phyloP scores from a whole-genome alignment of 2,113 vertebrate genomes.

The Eulemur macaco region DNA sequence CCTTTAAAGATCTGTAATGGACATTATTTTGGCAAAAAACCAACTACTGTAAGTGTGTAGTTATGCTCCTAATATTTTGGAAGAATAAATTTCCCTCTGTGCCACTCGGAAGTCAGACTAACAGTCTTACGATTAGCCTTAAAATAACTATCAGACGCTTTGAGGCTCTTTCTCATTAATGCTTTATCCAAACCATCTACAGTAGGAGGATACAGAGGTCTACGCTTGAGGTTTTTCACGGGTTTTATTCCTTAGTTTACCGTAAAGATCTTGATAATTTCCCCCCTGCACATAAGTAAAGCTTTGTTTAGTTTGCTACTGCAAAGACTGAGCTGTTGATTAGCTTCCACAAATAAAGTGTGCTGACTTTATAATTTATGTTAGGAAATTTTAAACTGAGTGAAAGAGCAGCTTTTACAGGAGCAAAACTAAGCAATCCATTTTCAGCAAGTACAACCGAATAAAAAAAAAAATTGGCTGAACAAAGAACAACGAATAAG shows the following conservation, averaged over 20 bases:
- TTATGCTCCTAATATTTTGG: not conserved
- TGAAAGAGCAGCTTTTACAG: not conserved
- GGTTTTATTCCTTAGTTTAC: not conserved
- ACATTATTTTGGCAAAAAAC: not conserved
- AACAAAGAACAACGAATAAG: not conserved
- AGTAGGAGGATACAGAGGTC: not conserved
- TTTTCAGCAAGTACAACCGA: not conserved
- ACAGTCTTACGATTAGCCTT: not conserved
- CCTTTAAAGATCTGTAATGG: not conserved
- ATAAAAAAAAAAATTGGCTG: not conserved
- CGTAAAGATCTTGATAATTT: not conserved
- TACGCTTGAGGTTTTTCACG: not conserved
- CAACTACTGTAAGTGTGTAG: not conserved
- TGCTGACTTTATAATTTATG: conserved; percentile 2
- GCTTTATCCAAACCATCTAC: not conserved
- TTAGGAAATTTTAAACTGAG: not conserved
- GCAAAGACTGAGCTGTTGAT: not conserved
- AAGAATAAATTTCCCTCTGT: not conserved
- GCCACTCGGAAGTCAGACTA: not conserved
- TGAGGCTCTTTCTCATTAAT: not conserved
- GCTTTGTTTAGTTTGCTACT: not conserved
- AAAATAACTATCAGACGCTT: not conserved
- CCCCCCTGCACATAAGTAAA: not conserved
- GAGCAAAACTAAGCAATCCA: not conserved
- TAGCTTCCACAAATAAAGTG: not conserved